Percentiles rank a stretch among this genome's conserved stretches.
These are phyloP conservation scores for Danio jaintianensis DNA, from an alignment of 2,797 vertebrate genomes.

Conservation along the genomic window DNA sequence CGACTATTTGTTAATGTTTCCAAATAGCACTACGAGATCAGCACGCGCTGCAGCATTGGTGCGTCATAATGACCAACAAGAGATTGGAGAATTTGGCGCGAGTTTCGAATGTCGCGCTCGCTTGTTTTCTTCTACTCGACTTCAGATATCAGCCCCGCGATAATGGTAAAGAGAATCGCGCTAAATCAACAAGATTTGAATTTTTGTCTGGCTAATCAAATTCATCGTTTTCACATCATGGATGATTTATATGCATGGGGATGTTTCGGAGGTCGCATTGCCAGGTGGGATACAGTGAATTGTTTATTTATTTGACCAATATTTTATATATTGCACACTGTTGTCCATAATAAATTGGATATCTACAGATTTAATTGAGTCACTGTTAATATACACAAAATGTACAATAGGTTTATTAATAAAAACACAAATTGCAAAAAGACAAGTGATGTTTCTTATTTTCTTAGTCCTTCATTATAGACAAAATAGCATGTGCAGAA, in stretches of 20 bases:
- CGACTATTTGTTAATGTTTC: constrained; percentile 41
- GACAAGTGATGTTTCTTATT: neutral
- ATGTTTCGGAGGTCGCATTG: constrained; percentile 39
- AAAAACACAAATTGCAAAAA: neutral
- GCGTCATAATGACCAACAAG: constrained; percentile 42
- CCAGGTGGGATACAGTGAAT: constrained; percentile 51
- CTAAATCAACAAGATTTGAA: neutral
- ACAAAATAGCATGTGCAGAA: neutral
- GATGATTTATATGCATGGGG: constrained; percentile 44
- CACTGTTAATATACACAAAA: neutral
- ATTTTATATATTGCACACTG: neutral
- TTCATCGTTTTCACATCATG: constrained; percentile 13
- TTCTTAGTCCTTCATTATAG: neutral
- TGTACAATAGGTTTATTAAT: neutral
- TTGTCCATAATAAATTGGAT: neutral
- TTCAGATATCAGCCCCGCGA: neutral
- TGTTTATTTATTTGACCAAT: constrained; percentile 8
- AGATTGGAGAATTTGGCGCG: constrained; percentile 56
- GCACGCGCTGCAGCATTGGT: neutral
- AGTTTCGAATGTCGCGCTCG: constrained; percentile 51
- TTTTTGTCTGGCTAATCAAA: constrained; percentile 7
- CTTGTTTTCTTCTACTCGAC: constrained; percentile 16
- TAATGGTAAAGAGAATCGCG: neutral
- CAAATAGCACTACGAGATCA: constrained; percentile 20
- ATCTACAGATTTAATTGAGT: neutral